Evolutionary conservation across 2,888 invertebrate genomes (phyloP), one percentile per base, ranked within the genome.

Genomic region (Agrochola circellaris): DNA sequence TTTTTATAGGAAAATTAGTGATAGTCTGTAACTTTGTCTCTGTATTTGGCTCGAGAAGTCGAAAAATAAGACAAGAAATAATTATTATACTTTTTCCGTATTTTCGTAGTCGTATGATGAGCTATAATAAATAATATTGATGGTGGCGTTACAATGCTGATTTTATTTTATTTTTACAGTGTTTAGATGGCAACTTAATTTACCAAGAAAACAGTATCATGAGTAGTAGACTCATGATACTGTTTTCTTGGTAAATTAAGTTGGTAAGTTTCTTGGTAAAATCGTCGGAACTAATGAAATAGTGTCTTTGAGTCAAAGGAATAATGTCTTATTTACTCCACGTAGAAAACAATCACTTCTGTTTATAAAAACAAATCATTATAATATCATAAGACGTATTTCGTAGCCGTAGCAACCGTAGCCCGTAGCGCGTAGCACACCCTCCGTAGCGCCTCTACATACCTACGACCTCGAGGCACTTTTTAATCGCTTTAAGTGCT

Each of bases 401-500:
- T 79, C 83, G 83, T 84, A 82, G 75, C 58, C 68, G 45, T 77
- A 64, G 78, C 48, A 72, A 45, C 15, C 26, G n/a, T 56, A 56
- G 17, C 30, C 45, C 82, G 86, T 78, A 85, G 83, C 86, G 70
- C 83, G 85, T 89, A 84, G 83, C 80, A 74, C 89, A 87, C 87
- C 88, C 89, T 88, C 79, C 90, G 92, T 91, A 91, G 91, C 89
- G 79, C 85, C 84, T 89, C 89, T 89, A 89, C 83, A 70, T 85
- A 82, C 91, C 87, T 89, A 88, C 89, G 81, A 90, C 91, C 89
- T 87, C 85, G 77, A 92, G 92, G 91, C 90, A 93, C 91, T 93
- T 94, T 95, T 95, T 96, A 96, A 96, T 96, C 95, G 93, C 92
- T 94, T 93, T 95, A 95, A 96, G 96, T 96, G 96, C 94, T 93